Base-by-base conservation (phyloP, 1,140 invertebrate genomes). In the Bombus vancouverensis region DNA sequence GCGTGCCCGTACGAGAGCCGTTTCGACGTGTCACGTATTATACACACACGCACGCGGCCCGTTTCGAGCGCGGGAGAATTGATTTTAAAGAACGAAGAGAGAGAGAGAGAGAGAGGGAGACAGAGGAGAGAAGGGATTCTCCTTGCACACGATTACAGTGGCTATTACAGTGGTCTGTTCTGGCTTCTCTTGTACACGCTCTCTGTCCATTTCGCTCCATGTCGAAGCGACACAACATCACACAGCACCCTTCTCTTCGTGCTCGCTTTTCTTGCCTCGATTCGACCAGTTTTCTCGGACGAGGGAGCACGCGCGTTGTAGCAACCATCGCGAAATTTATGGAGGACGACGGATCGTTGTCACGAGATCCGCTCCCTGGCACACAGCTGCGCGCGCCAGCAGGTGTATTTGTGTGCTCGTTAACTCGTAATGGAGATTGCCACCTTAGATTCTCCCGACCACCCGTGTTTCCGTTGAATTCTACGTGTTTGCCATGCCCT, bases 351-450 rank as follows among this genome's bases (percentile, higher is more conserved):
- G 78, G 77, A 89, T 91, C 77, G 87, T 81, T 42, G 87, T 88
- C 85, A 77, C 86, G 78, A 87, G 77, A 83, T 87, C 65, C 42
- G 66, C 62, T 77, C 32, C 57, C 18, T 44, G 80, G 28, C 37
- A 66, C 86, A 75, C 89, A 80, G 85, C 85, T 83, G 83, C 57
- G 39, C 37, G 15, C 39, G 65, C 78, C 72, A 81, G 79, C 81
- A 88, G 85, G 78, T 87, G 83, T 85, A 87, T 86, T 83, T 81
- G 82, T 62, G 81, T 62, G 81, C 83, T 90, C 68, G 80, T 90
- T 83, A 89, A 73, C 66, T 65, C 42, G 66, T 88, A 89, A 89
- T 90, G 75, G 72, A 85, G 86, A 90, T 89, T 87, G 79, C 76
- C 86, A 72, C 72, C 86, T 87, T 87, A 85, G 78, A 90, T 89